These are phyloP conservation scores for Salpingus planirostris DNA, from an alignment of 2,888 invertebrate genomes.

Conservation along the genomic window DNA sequence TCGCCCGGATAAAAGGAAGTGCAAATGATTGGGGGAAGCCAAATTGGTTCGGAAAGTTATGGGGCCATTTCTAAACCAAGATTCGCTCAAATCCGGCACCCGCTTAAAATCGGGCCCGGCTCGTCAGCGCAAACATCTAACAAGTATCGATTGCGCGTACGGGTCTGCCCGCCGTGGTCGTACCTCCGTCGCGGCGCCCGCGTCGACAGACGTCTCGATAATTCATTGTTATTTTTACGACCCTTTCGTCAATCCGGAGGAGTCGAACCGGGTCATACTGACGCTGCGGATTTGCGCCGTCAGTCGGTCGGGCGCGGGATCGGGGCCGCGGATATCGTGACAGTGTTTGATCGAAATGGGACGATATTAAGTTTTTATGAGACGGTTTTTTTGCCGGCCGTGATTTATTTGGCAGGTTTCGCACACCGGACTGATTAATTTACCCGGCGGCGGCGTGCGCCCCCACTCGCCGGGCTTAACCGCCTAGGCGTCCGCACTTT, in stretches of 20 bases:
- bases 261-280: slow-evolving; percentile 10
- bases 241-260: slow-evolving; percentile 7
- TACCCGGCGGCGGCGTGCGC: not conserved
- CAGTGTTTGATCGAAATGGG: slow-evolving; percentile 7
- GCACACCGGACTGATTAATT: slow-evolving; percentile 11
- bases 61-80: slow-evolving; percentile 23
- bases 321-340: slow-evolving; percentile 5
- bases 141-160: slow-evolving; percentile 19
- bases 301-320: too few species aligned
- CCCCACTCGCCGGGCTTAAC: too few species aligned
- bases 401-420: slow-evolving; percentile 13
- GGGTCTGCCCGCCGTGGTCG: too few species aligned
- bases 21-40: slow-evolving; percentile 28
- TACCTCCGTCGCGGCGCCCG: slow-evolving; percentile 5
- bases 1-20: slow-evolving; percentile 25
- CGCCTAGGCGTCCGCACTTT: too few species aligned
- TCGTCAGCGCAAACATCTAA: slow-evolving; percentile 16
- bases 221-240: slow-evolving; percentile 14
- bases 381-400: slow-evolving; percentile 8
- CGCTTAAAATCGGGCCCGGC: slow-evolving; percentile 10
- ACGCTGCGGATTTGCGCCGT: slow-evolving; percentile 11
- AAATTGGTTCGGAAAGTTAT: slow-evolving; percentile 27
- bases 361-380: slow-evolving; percentile 14
- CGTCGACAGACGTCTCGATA: slow-evolving; percentile 9
- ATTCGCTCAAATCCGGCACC: slow-evolving; percentile 18